Evolutionary conservation across 2,113 vertebrate genomes (phyloP).

Genomic region (Melanocharis versteri): DNA sequence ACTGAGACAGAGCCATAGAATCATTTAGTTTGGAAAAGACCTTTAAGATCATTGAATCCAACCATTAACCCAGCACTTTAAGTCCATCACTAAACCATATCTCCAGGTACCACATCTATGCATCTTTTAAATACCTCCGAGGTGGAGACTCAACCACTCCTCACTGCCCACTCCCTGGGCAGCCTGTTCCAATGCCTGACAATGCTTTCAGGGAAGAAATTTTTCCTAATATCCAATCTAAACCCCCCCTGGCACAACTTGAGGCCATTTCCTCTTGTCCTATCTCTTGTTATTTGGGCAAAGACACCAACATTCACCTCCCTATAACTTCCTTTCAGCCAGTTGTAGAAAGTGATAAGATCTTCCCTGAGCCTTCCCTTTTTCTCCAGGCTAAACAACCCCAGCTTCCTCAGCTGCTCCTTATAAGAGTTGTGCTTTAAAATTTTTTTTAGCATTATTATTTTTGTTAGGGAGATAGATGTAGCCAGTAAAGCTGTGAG

Average conservation of each 20-base stretch:
- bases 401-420: neutral
- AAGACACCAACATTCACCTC: neutral
- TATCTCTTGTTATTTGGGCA: neutral
- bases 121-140: neutral
- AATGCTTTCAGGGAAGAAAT: neutral
- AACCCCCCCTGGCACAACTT: neutral
- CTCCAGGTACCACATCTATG: rapidly evolving
- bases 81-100: neutral
- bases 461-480: neutral
- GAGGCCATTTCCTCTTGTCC: neutral
- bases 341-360: neutral
- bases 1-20: neutral
- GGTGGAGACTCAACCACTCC: neutral
- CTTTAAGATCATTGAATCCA: neutral
- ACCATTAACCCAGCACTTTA: neutral
- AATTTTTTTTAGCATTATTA: neutral
- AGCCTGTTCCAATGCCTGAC: neutral
- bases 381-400: neutral
- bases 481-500: neutral
- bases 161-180: too few species aligned
- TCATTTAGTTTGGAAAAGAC: neutral
- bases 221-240: neutral
- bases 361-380: neutral
- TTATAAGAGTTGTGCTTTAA: neutral
- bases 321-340: neutral